Evolutionary conservation across 2,113 vertebrate species (phyloP).

Genomic region (Cacatua alba): DNA sequence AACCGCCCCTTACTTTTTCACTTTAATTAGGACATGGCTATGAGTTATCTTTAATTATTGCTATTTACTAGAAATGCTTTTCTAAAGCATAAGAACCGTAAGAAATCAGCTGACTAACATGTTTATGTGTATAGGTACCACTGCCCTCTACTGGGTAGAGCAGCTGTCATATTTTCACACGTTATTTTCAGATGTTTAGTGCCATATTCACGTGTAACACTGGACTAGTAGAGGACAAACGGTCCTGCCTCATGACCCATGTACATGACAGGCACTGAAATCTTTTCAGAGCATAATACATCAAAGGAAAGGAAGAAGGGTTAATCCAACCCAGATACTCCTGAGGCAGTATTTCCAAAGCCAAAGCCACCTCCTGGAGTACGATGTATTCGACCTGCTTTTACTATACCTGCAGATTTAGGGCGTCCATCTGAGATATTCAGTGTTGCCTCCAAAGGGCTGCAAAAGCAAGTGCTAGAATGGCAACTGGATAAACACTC

Average conservation of each 20-base stretch:
- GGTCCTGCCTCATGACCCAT: background rate
- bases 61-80: background rate
- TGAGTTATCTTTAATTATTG: background rate
- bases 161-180: background rate
- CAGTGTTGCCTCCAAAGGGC: conserved; percentile 86
- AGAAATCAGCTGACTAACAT: background rate
- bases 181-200: background rate
- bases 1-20: background rate
- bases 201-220: background rate
- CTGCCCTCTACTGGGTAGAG: conserved; percentile 66
- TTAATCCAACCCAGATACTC: conserved; percentile 58
- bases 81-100: background rate
- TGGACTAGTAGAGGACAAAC: background rate
- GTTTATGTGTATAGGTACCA: conserved; percentile 39
- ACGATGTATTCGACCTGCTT: conserved; percentile 42
- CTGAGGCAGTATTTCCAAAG: conserved; percentile 55
- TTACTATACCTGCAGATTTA: conserved; percentile 87
- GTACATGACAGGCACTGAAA: background rate
- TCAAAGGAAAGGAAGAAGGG: conserved; percentile 45
- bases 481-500: conserved; percentile 93
- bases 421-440: conserved; percentile 84
- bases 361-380: conserved; percentile 56
- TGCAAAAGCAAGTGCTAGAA: conserved; percentile 91
- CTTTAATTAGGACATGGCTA: background rate
- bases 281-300: background rate